Evolutionary conservation across 2,888 invertebrate genomes (phyloP), one percentile per base, ranked within the genome.

Genomic region (Plagodis pulveraria): DNA sequence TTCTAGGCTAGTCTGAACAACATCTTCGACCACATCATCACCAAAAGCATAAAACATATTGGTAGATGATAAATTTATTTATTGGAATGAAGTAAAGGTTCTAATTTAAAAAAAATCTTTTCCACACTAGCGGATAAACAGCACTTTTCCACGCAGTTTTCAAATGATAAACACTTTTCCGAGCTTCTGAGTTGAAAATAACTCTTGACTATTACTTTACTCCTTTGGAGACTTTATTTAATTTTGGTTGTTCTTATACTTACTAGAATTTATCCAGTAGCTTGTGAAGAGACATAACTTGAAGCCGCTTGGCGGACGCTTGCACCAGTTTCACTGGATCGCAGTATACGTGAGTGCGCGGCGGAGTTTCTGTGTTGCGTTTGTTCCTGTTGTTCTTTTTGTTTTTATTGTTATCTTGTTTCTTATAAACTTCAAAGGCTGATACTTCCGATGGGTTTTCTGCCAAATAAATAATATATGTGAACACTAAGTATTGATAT

Each of bases 321-420:
- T 94, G 94, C 62, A 95, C 87, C 62, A 94, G 77, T 68, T 93
- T 86, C 45, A 95, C 86, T 2, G 94, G 94, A 78, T 94, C 94
- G 63, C 87, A 89, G 73, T 86, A 81, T n/a, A 70, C 1, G 51
- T 80, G 79, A 5, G 58, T 57, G 12, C 79, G 73, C 35, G 80
- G 76, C 5, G 80, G 78, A 0, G 83, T 76, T 0, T 79, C 82
- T 0, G 66, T 65, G 49, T 58, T 77, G 45, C 86, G 84, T 0
- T 79, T 78, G 38, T 66, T 68, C 2, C 87, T 73, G 11, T 65
- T 70, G 38, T 74, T 74, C 61, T 78, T 82, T 60, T 65, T 76
- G 42, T 36, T 49, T 32, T 53, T 56, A 10, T 38, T 6, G 32
- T 10, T 41, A 0, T 61, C 60, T 52, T 61, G 56, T 66, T 76